These are phyloP conservation scores for Drosophila hydei DNA, from an alignment of 1,140 invertebrate genomes.

Conservation along the genomic window DNA sequence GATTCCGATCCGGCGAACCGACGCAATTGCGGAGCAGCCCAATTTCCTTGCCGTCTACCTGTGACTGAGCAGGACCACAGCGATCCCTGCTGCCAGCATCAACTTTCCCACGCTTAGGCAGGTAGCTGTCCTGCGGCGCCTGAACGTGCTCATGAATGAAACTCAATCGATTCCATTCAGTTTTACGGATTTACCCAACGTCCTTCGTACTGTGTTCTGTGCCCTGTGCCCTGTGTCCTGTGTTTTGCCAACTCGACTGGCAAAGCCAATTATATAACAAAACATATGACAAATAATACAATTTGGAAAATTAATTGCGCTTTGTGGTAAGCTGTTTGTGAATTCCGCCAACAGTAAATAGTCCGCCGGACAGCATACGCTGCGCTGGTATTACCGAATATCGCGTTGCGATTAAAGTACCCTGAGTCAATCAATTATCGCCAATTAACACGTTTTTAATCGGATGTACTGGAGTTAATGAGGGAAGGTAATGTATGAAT, in stretches of 20 bases:
- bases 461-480: too few species aligned
- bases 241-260: constrained; percentile 63
- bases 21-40: constrained; percentile 79
- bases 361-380: background rate
- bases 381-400: constrained; percentile 43
- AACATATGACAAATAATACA: constrained; percentile 75
- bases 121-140: constrained; percentile 51
- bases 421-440: background rate
- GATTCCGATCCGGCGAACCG: constrained; percentile 38
- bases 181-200: constrained; percentile 37
- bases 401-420: background rate
- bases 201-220: constrained; percentile 37
- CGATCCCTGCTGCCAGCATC: constrained; percentile 1
- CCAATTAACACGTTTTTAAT: constrained; percentile 7
- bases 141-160: constrained; percentile 74
- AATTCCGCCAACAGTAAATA: constrained; percentile 27
- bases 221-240: constrained; percentile 22
- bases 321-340: constrained; percentile 64
- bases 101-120: constrained; percentile 79
- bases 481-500: background rate
- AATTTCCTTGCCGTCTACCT: constrained; percentile 60
- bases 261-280: constrained; percentile 81
- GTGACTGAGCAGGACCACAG: background rate
- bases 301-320: constrained; percentile 77
- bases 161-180: constrained; percentile 56